Percentiles rank a stretch among this genome's conserved stretches.
Evolutionary conservation across 92 coral and sea anemone species (phyloP).

Genomic region (Parazoanthus atlanticus): DNA sequence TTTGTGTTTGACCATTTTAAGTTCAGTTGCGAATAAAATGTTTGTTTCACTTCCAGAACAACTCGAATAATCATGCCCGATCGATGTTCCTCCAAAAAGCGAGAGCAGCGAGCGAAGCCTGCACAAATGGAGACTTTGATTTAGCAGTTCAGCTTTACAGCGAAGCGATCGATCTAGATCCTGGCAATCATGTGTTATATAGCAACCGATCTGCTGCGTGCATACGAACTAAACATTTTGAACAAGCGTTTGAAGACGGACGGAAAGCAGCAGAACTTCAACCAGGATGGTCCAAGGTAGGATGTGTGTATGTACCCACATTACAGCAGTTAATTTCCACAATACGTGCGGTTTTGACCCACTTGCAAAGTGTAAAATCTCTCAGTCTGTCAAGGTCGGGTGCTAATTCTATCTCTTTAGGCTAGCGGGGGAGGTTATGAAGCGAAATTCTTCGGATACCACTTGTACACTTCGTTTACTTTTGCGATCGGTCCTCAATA

Average conservation of each 20-base stretch:
- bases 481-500: slow-evolving; percentile 40
- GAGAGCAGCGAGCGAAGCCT: slow-evolving; percentile 87
- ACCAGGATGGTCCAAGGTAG: slow-evolving; percentile 96
- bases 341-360: background rate
- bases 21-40: slow-evolving; percentile 29
- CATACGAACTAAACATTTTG: slow-evolving; percentile 82
- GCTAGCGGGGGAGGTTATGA: slow-evolving; percentile 4
- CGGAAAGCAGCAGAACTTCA: slow-evolving; percentile 83
- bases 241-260: slow-evolving; percentile 91
- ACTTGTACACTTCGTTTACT: slow-evolving; percentile 27
- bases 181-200: slow-evolving; percentile 91
- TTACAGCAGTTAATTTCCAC: slow-evolving; percentile 11
- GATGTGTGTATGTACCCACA: slow-evolving; percentile 1
- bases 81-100: slow-evolving; percentile 81
- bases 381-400: slow-evolving; percentile 20
- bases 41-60: slow-evolving; percentile 49
- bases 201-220: slow-evolving; percentile 98
- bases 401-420: slow-evolving; percentile 24
- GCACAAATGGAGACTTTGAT: slow-evolving; percentile 85
- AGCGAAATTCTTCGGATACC: slow-evolving; percentile 39
- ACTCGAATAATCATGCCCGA: slow-evolving; percentile 61
- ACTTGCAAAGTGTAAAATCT: slow-evolving; percentile 21
- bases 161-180: slow-evolving; percentile 92
- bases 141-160: slow-evolving; percentile 86
- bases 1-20: slow-evolving; percentile 27